phyloP scores from a whole-genome alignment of 2,888 invertebrate genomes.

The Polyommatus iphigenia region DNA sequence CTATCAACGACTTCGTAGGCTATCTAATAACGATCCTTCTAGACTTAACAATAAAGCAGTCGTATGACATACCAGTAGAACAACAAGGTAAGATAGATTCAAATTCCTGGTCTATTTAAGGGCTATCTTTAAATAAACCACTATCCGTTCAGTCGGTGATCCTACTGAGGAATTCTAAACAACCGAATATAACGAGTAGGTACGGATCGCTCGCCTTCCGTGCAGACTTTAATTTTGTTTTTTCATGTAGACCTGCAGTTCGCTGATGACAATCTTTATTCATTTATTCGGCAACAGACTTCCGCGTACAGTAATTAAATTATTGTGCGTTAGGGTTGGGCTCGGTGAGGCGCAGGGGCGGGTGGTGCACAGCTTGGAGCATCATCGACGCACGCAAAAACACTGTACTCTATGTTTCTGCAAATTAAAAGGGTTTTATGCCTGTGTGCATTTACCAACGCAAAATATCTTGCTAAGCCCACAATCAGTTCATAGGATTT shows the following conservation, averaged over 20 bases:
- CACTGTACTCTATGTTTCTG: background rate
- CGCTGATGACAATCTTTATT: slow-evolving; percentile 7
- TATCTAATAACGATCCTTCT: background rate
- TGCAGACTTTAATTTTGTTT: slow-evolving; percentile 7
- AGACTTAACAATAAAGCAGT: background rate
- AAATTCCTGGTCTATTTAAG: slow-evolving; percentile 10
- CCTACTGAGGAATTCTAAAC: background rate
- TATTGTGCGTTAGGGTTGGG: slow-evolving; percentile 1
- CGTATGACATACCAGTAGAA: background rate
- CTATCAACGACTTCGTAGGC: background rate
- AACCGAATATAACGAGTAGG: background rate
- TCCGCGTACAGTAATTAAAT: slow-evolving; percentile 10
- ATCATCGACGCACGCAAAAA: slow-evolving; percentile 20
- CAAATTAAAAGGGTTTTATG: background rate
- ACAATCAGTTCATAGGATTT: background rate
- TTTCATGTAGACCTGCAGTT: slow-evolving; percentile 1
- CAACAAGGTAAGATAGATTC: background rate
- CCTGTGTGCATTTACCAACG: background rate
- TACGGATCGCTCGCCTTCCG: slow-evolving; percentile 1
- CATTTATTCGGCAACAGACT: slow-evolving; percentile 13
- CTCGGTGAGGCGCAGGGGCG: background rate
- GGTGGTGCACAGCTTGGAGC: background rate
- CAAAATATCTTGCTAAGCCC: background rate
- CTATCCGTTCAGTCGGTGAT: background rate
- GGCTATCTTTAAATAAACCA: slow-evolving; percentile 1